Evolutionary conservation across 2,888 invertebrate species (phyloP), one percentile per base, ranked within the genome.

Genomic region (Drosophila subsilvestris): DNA sequence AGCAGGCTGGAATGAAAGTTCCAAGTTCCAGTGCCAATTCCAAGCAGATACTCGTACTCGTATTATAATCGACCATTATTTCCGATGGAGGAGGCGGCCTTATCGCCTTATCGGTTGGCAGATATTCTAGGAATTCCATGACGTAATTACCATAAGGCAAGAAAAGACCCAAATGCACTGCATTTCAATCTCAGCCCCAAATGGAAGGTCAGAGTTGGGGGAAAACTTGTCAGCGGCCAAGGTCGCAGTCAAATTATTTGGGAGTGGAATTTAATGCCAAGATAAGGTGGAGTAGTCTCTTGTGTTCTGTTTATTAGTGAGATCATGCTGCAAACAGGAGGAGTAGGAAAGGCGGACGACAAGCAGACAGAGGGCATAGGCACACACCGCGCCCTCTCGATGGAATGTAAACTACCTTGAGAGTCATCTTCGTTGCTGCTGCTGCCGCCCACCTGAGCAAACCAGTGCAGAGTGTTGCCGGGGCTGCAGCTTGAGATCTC

Each of bases 401-500:
- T 48, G 60, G 82, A 78, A 79, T 76, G 79, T 71, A 67, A 70
- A 71, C 79, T 90, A 90, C 90, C 91, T 90, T 90, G 80, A 74
- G 54, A 56, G 73, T 77, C 82, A 80, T 91, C 90, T 80, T 91
- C 90, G 61, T 56, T 67, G 50, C 45, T 70, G 32, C 14, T 55
- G 62, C 55, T 42, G 73, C 50, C 84, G 85, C 93, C 92, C 88
- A 92, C 89, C 88, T 91, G 91, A 77, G 91, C 90, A 87, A 92
- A 92, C 92, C 92, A 91, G 87, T 92, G 92, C 84, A 92, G 88
- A 76, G 90, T 91, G 63, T 62, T 57, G 72, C 76, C 57, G 71
- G 67, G 47, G 77, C 84, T 82, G 84, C 75, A 75, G 79, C 73
- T 78, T 54, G 78, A 63, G 71, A 82, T 53, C 61, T 65, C 20